These are phyloP conservation scores for Brachionus manjavacas DNA, from an alignment of 1,140 invertebrate genomes.

Conservation along the genomic window DNA sequence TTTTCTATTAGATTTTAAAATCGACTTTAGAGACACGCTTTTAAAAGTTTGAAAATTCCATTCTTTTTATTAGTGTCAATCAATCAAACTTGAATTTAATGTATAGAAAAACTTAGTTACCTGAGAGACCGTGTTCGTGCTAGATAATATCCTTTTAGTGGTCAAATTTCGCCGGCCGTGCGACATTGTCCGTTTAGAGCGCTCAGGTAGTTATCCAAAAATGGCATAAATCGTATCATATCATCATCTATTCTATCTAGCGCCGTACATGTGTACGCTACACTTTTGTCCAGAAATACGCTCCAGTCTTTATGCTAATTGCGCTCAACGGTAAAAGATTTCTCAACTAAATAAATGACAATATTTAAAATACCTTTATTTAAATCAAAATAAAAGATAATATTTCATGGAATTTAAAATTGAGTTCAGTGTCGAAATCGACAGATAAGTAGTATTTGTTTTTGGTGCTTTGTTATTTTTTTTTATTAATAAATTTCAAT, in stretches of 20 bases:
- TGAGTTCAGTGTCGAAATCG: constrained; percentile 9
- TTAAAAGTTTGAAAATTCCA: constrained; percentile 16
- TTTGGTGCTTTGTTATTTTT: not conserved
- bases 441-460: constrained; percentile 37
- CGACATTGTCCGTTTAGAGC: not conserved
- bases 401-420: constrained; percentile 4
- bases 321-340: not conserved
- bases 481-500: constrained; percentile 15
- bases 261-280: not conserved
- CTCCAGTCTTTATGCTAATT: not conserved
- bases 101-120: not conserved
- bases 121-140: not conserved
- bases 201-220: not conserved
- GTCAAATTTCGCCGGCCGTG: not conserved
- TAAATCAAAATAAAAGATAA: not conserved
- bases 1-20: not conserved
- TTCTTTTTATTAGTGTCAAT: constrained; percentile 13
- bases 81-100: not conserved
- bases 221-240: not conserved
- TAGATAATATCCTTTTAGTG: not conserved
- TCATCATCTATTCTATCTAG: not conserved
- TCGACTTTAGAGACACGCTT: constrained; percentile 18
- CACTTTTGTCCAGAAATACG: not conserved
- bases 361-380: constrained; percentile 2
- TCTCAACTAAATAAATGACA: constrained; percentile 37